Conservation (phyloP, 2,113 vertebrate species). For the Prietella phreatophila region DNA sequence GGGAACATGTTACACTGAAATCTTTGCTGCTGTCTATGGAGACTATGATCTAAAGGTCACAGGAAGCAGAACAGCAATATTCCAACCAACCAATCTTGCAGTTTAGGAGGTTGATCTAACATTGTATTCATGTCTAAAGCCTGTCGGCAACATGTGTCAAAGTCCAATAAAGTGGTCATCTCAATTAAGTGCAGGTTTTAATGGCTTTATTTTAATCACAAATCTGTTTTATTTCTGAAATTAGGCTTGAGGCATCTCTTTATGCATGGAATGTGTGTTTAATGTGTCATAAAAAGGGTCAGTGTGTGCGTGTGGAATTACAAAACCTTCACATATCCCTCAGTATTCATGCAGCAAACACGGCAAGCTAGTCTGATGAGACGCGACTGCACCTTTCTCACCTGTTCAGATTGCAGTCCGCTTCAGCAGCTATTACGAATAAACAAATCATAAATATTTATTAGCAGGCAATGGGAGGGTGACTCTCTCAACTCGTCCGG, state of each 20-base stretch:
- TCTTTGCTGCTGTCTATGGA: constrained; percentile 2
- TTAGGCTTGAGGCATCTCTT: neutral
- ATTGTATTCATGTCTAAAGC: neutral
- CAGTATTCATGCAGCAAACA: neutral
- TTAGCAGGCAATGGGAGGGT: constrained; percentile 18
- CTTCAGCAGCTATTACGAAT: constrained; percentile 32
- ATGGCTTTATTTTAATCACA: neutral
- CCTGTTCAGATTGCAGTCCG: constrained; percentile 27
- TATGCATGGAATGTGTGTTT: neutral
- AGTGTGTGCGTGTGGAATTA: constrained; percentile 1
- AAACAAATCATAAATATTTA: constrained; percentile 52
- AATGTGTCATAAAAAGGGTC: neutral
- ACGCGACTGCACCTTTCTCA: constrained; percentile 1
- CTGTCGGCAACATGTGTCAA: neutral
- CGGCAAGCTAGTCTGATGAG: neutral
- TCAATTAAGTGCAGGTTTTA: neutral
- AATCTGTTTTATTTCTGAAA: constrained; percentile 3
- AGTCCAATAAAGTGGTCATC: constrained; percentile 44
- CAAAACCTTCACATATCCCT: neutral
- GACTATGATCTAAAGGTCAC: constrained; percentile 12
- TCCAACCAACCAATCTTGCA: too few relatives aligned
- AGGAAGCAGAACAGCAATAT: neutral
- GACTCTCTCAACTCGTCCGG: constrained; percentile 19
- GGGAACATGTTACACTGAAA: constrained; percentile 17
- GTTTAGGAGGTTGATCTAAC: neutral